Evolutionary conservation across 2,113 vertebrate species (phyloP).

Genomic region (Hippocampus zosterae): DNA sequence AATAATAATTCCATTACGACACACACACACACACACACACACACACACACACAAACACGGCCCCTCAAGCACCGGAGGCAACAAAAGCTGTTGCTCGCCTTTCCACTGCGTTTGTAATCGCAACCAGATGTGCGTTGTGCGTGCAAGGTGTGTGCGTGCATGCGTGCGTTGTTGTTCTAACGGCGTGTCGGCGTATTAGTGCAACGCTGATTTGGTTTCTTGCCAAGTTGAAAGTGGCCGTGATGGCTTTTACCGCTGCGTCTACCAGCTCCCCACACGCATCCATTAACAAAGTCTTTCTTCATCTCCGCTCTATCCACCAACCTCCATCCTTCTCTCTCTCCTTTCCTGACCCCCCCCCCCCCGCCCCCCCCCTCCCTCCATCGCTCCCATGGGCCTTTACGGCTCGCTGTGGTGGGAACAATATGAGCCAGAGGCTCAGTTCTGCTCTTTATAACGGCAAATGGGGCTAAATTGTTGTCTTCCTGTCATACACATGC

Average conservation of each 20-base stretch:
- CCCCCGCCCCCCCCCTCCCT: neutral
- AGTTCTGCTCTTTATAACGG: conserved; percentile 84
- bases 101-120: conserved; percentile 75
- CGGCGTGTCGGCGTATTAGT: neutral
- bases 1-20: conserved; percentile 70
- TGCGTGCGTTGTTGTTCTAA: conserved; percentile 38
- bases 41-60: conserved; percentile 31
- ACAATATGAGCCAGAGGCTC: conserved; percentile 33
- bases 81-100: conserved; percentile 75
- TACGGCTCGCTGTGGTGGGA: conserved; percentile 38
- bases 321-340: conserved; percentile 4
- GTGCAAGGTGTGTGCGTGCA: conserved; percentile 41
- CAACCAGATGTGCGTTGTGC: conserved; percentile 80
- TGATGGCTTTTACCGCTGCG: conserved; percentile 18
- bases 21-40: conserved; percentile 32
- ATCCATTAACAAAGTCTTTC: neutral
- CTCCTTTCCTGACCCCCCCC: neutral
- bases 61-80: conserved; percentile 64
- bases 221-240: conserved; percentile 18
- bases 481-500: conserved; percentile 80
- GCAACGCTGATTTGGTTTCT: conserved; percentile 18
- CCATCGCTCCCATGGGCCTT: conserved; percentile 14
- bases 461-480: conserved; percentile 90
- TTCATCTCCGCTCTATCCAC: neutral
- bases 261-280: neutral